Base-by-base conservation (phyloP, 2,888 invertebrate species). In the Ochropleura plecta region DNA sequence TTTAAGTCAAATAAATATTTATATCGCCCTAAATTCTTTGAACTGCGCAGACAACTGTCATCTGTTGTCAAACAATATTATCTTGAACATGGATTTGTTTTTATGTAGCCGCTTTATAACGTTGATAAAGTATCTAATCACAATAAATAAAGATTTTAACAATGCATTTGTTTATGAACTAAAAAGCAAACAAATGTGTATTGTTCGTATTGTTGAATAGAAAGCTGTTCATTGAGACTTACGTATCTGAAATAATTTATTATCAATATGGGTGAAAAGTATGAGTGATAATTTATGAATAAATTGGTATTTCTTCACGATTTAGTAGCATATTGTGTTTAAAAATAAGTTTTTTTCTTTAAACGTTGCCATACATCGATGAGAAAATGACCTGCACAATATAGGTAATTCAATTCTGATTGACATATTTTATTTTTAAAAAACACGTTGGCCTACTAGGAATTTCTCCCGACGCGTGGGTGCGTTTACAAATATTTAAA, bases 11-110 rank as follows among this genome's bases (percentile, higher is more conserved):
- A 12, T 69, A 53, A 74, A 71, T 79, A 73, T 83, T 76, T 73
- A 73, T 46, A 59, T 59, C 42, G 67, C 42, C 70, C 73, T 67
- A 75, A 73, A 67, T 76, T 76, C 59, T 73, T 63, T 82, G 72
- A 76, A 76, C 72, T 40, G 18, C 16, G 51, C 18, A 71, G 69
- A 68, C 76, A 76, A 62, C 72, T 67, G 64, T 76, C 78, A 70
- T 74, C 71, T 57, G 64, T 78, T 80, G 73, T 81, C 69, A 79
- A 79, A 78, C 62, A 77, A 62, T 16, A 44, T 81, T 82, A 82
- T 88, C 78, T 64, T 4, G 18, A 64, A 85, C 84, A 74, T 64
- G 77, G 68, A 72, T 82, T 80, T 85, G 74, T 85, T 73, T 78
- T 71, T 71, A 82, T 76, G 55, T 18, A 63, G 62, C 51, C 55